Evolutionary conservation across 2,113 vertebrate genomes (phyloP).

Genomic region (Alces alces): DNA sequence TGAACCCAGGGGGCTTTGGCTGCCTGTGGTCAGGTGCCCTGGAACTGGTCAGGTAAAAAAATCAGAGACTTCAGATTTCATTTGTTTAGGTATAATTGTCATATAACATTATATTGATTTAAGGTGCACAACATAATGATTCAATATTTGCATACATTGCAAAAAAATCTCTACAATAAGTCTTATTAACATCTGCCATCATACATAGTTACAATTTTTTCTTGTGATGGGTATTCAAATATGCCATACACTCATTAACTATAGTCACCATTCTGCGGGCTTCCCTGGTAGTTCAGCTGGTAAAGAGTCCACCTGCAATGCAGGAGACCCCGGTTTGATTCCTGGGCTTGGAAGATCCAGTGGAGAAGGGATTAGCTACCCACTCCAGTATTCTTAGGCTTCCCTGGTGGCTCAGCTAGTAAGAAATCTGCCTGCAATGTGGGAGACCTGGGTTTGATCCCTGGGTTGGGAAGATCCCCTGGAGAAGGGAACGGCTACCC

Average conservation of each 20-base stretch:
- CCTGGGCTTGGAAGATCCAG: background rate
- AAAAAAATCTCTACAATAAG: background rate
- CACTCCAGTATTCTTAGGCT: background rate
- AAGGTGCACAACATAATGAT: background rate
- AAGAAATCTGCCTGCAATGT: background rate
- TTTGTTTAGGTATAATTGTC: background rate
- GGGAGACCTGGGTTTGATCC: background rate
- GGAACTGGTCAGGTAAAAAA: background rate
- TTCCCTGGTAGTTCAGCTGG: background rate
- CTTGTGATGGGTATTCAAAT: background rate
- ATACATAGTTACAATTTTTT: background rate
- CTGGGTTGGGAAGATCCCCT: background rate
- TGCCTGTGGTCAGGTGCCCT: background rate
- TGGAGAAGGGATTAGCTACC: background rate
- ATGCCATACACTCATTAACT: background rate
- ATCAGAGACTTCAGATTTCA: background rate
- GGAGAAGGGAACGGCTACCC: background rate
- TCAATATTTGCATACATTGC: background rate
- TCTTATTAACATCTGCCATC: background rate
- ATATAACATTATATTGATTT: background rate
- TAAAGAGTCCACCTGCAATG: background rate
- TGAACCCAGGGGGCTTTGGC: background rate
- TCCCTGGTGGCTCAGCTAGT: background rate
- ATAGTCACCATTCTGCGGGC: background rate
- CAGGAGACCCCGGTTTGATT: background rate